phyloP scores from a whole-genome alignment of 2,888 invertebrate genomes.

The Caenorhabditis imperialis region DNA sequence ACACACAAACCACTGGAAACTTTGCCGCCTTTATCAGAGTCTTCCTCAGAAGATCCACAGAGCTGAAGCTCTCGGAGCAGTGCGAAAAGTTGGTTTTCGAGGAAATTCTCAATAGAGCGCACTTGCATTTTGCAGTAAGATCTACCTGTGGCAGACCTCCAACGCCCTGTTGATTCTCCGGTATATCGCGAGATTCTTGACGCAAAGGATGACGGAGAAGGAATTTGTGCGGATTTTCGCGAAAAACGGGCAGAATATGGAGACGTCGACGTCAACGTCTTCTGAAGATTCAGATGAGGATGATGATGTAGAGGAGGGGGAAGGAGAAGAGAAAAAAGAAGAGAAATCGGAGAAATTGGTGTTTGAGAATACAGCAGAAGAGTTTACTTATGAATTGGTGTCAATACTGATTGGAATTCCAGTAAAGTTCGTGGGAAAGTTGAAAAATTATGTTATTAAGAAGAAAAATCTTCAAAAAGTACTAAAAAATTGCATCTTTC shows the following conservation, averaged over 20 bases:
- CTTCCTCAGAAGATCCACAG: conserved; percentile 87
- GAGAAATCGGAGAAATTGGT: conserved; percentile 38
- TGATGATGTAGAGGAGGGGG: conserved; percentile 13
- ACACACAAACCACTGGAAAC: conserved; percentile 91
- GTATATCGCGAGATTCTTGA: conserved; percentile 87
- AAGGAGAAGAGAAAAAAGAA: neutral
- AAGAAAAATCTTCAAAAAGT: too few relatives aligned
- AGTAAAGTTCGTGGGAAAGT: too few relatives aligned
- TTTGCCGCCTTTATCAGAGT: conserved; percentile 89
- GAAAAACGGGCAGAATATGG: conserved; percentile 27
- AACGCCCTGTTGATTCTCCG: conserved; percentile 93
- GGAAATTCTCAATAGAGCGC: neutral
- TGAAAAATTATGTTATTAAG: too few relatives aligned
- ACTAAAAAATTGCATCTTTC: too few relatives aligned
- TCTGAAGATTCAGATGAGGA: conserved; percentile 28
- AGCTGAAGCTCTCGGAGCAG: conserved; percentile 88
- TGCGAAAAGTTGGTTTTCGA: conserved; percentile 86
- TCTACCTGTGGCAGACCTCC: conserved; percentile 93
- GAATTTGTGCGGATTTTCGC: conserved; percentile 82
- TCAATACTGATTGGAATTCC: conserved; percentile 87
- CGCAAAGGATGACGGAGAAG: conserved; percentile 91
- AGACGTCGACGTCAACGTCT: conserved; percentile 14
- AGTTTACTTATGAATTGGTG: conserved; percentile 86
- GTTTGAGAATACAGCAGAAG: conserved; percentile 82
- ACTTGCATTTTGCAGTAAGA: conserved; percentile 81